Conservation (phyloP, 2,888 invertebrate species). For the Caenorhabditis sulstoni region DNA sequence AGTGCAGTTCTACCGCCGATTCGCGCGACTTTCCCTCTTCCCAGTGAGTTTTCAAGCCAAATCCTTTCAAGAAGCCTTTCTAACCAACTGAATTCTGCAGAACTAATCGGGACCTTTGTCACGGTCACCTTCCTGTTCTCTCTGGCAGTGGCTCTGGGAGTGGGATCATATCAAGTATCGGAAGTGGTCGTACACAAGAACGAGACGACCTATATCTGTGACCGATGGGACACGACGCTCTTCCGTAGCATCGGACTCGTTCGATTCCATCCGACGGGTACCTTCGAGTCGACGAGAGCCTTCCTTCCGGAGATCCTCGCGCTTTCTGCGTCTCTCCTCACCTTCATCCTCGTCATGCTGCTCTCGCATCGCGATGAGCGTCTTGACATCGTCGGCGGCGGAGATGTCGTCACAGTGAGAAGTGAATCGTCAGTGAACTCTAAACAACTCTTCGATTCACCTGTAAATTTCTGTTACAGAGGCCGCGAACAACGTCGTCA, state of each 20-base stretch:
- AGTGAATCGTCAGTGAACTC: slow-evolving; percentile 33
- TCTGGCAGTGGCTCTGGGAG: slow-evolving; percentile 59
- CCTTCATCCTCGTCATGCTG: slow-evolving; percentile 65
- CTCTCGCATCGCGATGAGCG: slow-evolving; percentile 60
- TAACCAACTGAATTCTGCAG: slow-evolving; percentile 24
- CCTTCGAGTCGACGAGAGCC: slow-evolving; percentile 62
- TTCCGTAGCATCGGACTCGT: slow-evolving; percentile 55
- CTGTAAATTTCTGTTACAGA: background rate
- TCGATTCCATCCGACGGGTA: slow-evolving; percentile 65
- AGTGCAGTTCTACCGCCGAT: slow-evolving; percentile 72
- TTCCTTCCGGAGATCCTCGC: slow-evolving; percentile 73
- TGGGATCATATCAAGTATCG: slow-evolving; percentile 67
- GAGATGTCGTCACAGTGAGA: slow-evolving; percentile 47
- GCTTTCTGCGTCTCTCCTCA: slow-evolving; percentile 61
- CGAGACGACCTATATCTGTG: slow-evolving; percentile 53
- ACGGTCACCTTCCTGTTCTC: slow-evolving; percentile 53
- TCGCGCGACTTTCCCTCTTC: slow-evolving; percentile 55
- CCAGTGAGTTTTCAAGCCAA: slow-evolving; percentile 62
- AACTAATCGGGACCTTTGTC: slow-evolving; percentile 39
- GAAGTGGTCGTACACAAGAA: slow-evolving; percentile 49
- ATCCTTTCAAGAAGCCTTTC: background rate
- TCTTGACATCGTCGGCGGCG: slow-evolving; percentile 31
- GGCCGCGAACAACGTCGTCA: slow-evolving; percentile 27
- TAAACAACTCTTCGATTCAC: background rate
- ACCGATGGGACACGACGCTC: slow-evolving; percentile 45